Percentiles rank a stretch among this genome's conserved stretches.
Evolutionary conservation across 2,113 vertebrate genomes (phyloP).

Genomic region (Struthio camelus): DNA sequence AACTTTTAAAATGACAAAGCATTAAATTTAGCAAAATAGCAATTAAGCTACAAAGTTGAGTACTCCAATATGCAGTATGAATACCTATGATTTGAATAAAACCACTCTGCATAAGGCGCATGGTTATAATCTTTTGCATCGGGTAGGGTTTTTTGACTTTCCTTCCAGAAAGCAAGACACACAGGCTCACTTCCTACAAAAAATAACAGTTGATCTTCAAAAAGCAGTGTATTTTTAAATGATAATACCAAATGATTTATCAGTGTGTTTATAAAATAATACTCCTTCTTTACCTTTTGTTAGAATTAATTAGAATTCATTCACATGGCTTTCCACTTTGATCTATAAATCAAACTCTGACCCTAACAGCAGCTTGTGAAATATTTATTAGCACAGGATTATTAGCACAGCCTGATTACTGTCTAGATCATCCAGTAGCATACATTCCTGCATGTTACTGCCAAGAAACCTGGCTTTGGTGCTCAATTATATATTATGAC

Average conservation of each 20-base stretch:
- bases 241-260: neutral
- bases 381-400: slow-evolving; percentile 38
- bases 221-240: neutral
- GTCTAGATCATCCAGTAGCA: neutral
- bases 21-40: no score
- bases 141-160: neutral
- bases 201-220: neutral
- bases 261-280: neutral
- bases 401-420: slow-evolving; percentile 38
- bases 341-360: slow-evolving; percentile 42
- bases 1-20: no score
- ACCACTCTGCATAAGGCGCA: no score
- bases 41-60: no score
- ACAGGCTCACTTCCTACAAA: neutral
- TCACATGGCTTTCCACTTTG: slow-evolving; percentile 17
- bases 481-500: neutral
- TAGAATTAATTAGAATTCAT: slow-evolving; percentile 12
- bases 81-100: no score
- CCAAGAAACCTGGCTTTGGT: neutral
- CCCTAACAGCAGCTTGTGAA: slow-evolving; percentile 19
- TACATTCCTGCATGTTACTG: neutral
- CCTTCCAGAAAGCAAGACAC: neutral
- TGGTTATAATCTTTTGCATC: no score
- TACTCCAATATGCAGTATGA: no score
- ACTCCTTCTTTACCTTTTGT: neutral